Conservation (phyloP, 2,797 vertebrate genomes). For the Triplophysa bombifrons region DNA sequence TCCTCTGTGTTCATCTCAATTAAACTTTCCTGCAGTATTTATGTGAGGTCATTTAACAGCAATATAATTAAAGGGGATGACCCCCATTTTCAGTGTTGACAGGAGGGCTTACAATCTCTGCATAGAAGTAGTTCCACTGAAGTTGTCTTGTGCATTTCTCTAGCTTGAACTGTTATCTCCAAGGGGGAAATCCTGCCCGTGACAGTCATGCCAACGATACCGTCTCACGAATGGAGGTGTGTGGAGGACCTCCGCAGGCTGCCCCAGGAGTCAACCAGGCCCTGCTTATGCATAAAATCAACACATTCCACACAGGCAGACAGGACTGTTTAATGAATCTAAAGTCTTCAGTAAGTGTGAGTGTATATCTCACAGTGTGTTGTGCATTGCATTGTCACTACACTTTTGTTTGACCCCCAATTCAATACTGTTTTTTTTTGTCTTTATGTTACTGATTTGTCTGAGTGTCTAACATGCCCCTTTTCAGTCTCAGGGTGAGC, state of each 20-base stretch:
- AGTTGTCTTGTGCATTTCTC: conserved; percentile 22
- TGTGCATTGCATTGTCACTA: background rate
- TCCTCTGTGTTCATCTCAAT: background rate
- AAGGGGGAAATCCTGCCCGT: conserved; percentile 39
- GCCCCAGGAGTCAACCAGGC: conserved; percentile 18
- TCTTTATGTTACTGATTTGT: background rate
- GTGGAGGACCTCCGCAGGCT: conserved; percentile 15
- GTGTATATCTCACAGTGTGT: background rate
- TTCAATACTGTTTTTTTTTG: background rate
- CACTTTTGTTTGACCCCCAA: background rate
- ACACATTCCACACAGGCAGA: conserved; percentile 43
- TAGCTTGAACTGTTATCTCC: conserved; percentile 9
- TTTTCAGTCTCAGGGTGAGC: conserved; percentile 26
- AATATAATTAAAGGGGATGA: background rate
- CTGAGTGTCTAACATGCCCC: conserved; percentile 2
- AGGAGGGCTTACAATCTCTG: background rate
- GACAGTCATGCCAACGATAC: conserved; percentile 32
- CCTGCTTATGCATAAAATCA: conserved; percentile 51
- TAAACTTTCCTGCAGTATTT: conserved; percentile 17
- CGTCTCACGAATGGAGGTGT: conserved; percentile 19
- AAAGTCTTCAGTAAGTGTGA: background rate
- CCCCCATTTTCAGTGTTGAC: conserved; percentile 2
- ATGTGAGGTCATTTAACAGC: conserved; percentile 7
- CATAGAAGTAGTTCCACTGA: background rate
- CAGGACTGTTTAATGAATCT: conserved; percentile 31